Evolutionary conservation across 2,113 vertebrate species (phyloP), one percentile per base, ranked within the genome.

Genomic region (Myotis yumanensis): DNA sequence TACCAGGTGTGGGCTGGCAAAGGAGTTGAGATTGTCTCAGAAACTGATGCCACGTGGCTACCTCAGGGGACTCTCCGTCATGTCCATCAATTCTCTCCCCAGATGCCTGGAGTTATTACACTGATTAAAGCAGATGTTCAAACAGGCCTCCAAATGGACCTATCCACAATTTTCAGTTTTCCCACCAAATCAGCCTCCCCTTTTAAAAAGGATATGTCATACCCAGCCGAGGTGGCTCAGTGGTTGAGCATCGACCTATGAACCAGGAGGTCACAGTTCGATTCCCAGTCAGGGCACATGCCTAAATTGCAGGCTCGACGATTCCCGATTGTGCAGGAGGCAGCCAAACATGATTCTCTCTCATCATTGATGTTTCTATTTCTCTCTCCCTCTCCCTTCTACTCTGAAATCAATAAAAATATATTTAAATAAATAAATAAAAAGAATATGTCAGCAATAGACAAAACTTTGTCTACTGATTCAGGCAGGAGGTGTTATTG

Each of bases 11-110:
- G 64, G 35, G 40, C 82, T 62, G 46, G 79, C 84, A 81, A 95
- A 89, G 59, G 91, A 86, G 68, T 4, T 43, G 43, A 93, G 76
- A 87, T 22, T 62, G 90, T 72, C 62, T 52, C 51, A 30, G 93
- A 91, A 80, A 11, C 16, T 15, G 40, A 79, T n/a, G 54, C n/a
- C 72, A 25, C 18, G 5, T n/a, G 71, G 57, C 8, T 46, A 15
- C n/a, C 71, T 11, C 54, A 12, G 54, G 51, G 80, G 3, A n/a
- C 16, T 35, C 32, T 4, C 25, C 4, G 1, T 7, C 17, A 2
- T 32, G 3, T 30, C 15, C 48, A 37, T 71, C 64, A 4, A 0
- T 35, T 59, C 52, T 37, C 37, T 57, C 18, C 66, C 51, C 28
- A 7, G 51, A 51, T 28, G 30, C 59, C 28, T 2, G 0, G 32